Conservation (phyloP, 2,797 vertebrate genomes). For the Epinephelus coioides region DNA sequence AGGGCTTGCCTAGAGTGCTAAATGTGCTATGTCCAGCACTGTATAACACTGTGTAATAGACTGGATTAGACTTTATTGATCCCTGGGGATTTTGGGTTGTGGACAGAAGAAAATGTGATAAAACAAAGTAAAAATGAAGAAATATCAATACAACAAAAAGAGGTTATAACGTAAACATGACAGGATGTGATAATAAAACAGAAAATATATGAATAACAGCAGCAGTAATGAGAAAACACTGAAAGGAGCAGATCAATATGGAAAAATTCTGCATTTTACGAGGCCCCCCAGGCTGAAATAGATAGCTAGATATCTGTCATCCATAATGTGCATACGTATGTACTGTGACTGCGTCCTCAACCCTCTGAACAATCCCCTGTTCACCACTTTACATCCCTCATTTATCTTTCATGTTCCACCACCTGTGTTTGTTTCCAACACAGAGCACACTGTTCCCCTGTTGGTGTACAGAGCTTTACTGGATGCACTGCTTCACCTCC, state of each 20-base stretch:
- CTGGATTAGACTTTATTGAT: conserved; percentile 16
- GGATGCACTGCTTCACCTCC: conserved; percentile 14
- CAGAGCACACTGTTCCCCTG: conserved; percentile 37
- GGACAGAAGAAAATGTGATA: conserved; percentile 1
- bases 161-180: background rate
- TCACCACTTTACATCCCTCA: conserved; percentile 47
- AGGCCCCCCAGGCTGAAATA: background rate
- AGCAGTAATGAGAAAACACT: background rate
- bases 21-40: background rate
- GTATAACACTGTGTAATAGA: background rate
- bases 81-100: background rate
- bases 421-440: conserved; percentile 44
- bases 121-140: background rate
- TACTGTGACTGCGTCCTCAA: conserved; percentile 23
- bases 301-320: conserved; percentile 21
- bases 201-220: background rate
- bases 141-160: background rate
- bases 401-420: conserved; percentile 56
- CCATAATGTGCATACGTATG: conserved; percentile 23
- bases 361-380: conserved; percentile 19
- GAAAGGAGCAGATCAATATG: background rate
- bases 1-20: no score
- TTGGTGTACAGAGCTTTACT: conserved; percentile 17
- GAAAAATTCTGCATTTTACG: conserved; percentile 1
- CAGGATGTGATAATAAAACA: background rate